Conservation (phyloP, 1,140 invertebrate species). For the Fopius arisanus region DNA sequence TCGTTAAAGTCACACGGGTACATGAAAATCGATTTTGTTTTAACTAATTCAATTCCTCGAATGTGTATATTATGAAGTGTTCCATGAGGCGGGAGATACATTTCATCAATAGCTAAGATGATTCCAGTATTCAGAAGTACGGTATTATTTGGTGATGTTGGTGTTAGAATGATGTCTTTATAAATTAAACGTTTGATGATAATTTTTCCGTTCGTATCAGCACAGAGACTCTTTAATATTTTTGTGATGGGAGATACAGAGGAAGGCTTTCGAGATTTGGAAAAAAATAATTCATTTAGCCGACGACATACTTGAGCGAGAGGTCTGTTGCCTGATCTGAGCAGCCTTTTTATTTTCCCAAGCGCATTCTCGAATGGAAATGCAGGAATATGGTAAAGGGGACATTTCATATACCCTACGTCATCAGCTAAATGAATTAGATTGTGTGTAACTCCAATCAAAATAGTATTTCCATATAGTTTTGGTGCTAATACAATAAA, state of each 20-base stretch:
- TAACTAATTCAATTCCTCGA: no score
- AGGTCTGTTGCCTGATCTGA: no score
- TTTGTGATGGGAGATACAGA: background rate
- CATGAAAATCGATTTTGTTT: background rate
- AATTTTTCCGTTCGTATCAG: background rate
- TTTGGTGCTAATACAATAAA: slow-evolving; percentile 30
- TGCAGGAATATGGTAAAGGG: slow-evolving; percentile 1
- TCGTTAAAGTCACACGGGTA: background rate
- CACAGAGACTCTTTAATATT: background rate
- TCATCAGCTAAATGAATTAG: slow-evolving; percentile 33
- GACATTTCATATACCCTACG: slow-evolving; percentile 14
- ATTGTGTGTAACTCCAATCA: slow-evolving; percentile 33
- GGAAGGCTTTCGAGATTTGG: background rate
- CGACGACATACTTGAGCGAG: no score
- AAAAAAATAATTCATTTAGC: background rate
- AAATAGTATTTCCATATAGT: slow-evolving; percentile 24
- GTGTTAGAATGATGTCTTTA: no score
- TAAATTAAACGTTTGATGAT: no score
- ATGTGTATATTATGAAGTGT: no score
- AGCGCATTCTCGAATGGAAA: no score
- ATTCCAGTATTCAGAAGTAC: no score
- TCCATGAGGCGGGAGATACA: no score
- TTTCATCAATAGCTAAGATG: no score
- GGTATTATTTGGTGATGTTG: no score
- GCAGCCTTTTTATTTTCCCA: no score